These are phyloP conservation scores for Lasioglossum pauxillum DNA, from an alignment of 2,888 invertebrate genomes.

Conservation along the genomic window DNA sequence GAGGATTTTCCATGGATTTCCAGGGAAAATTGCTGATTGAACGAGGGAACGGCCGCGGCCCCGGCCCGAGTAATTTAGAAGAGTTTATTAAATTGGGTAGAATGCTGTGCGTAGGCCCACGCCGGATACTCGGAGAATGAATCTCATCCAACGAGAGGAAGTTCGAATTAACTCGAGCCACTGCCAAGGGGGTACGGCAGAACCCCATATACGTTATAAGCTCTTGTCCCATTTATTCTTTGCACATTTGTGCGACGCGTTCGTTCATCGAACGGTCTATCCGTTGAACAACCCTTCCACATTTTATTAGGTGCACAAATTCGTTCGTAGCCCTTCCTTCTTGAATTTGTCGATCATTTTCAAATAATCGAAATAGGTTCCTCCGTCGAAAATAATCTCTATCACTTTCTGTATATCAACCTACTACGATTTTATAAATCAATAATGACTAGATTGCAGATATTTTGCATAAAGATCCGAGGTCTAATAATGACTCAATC, in stretches of 20 bases:
- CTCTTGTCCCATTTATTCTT: constrained; percentile 71
- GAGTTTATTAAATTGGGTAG: constrained; percentile 83
- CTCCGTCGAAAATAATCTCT: neutral
- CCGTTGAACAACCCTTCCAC: neutral
- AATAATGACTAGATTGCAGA: neutral
- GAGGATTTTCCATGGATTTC: constrained; percentile 64
- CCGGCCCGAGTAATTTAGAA: constrained; percentile 76
- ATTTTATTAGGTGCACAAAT: neutral
- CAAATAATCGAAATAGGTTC: neutral
- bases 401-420: neutral
- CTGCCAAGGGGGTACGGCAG: constrained; percentile 69
- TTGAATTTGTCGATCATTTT: neutral
- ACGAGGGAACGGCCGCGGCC: constrained; percentile 65
- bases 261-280: neutral
- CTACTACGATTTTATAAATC: neutral
- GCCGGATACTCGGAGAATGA: constrained; percentile 84
- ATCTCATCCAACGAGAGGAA: constrained; percentile 84
- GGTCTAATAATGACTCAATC: no score
- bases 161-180: constrained; percentile 82
- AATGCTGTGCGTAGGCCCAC: constrained; percentile 82
- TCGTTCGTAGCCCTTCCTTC: neutral
- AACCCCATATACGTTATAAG: constrained; percentile 66
- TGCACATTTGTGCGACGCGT: constrained; percentile 60
- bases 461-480: no score
- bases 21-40: constrained; percentile 66